Percentiles rank a stretch among this genome's conserved stretches.
Evolutionary conservation across 2,797 vertebrate species (phyloP).

Genomic region (Prionace glauca): DNA sequence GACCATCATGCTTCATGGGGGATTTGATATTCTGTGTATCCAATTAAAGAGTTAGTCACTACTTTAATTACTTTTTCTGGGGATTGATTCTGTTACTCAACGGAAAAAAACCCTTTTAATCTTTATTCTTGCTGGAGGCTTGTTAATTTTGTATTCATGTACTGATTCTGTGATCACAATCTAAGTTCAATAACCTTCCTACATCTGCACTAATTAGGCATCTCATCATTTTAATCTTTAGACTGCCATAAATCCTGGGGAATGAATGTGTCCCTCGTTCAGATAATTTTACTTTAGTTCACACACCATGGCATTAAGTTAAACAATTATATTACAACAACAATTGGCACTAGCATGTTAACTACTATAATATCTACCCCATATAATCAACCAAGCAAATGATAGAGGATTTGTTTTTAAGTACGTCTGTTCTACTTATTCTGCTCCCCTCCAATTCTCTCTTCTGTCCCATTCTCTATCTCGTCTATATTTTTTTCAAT

Average conservation of each 20-base stretch:
- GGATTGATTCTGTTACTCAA: background rate
- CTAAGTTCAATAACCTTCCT: conserved; percentile 3
- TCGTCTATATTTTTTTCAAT: background rate
- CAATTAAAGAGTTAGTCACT: background rate
- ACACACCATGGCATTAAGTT: background rate
- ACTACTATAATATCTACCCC: background rate
- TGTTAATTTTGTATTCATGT: conserved; percentile 19
- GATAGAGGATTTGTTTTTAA: background rate
- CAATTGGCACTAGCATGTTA: background rate
- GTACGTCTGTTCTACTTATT: background rate
- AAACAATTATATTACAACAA: background rate
- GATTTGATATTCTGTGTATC: background rate
- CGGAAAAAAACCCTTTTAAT: background rate
- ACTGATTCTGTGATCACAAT: background rate
- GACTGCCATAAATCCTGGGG: background rate
- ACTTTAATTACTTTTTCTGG: background rate
- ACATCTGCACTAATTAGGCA: conserved; percentile 23
- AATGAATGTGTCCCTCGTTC: background rate
- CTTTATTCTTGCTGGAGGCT: background rate
- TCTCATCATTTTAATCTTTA: background rate
- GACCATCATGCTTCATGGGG: background rate
- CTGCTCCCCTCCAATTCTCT: background rate
- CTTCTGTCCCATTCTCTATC: background rate
- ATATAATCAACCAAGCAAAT: background rate
- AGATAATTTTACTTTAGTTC: background rate